A percentile compares a stretch with the other conserved stretches of the same genome.
Evolutionary conservation across 2,113 vertebrate genomes (phyloP).

Genomic region (Geococcyx californianus): DNA sequence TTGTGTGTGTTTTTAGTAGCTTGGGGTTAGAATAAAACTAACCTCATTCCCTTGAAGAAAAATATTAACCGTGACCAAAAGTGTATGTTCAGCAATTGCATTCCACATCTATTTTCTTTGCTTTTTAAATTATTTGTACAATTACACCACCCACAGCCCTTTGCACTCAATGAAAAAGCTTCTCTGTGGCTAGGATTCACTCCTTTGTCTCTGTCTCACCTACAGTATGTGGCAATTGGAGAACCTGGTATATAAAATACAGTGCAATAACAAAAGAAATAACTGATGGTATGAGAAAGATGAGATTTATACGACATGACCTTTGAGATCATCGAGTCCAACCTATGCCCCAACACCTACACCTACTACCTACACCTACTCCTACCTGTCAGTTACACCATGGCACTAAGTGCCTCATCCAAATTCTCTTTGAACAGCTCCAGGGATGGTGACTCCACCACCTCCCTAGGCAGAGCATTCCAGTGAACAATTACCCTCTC

Average conservation of each 20-base stretch:
- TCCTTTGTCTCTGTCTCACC: background rate
- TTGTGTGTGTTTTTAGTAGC: background rate
- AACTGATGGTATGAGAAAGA: background rate
- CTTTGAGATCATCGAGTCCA: too few species aligned
- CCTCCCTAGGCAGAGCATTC: too few species aligned
- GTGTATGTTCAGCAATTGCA: background rate
- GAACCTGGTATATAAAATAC: background rate
- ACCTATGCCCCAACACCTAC: too few species aligned
- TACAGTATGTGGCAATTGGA: background rate
- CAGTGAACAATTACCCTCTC: too few species aligned
- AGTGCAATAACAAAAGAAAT: background rate
- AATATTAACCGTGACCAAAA: background rate
- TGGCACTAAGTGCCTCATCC: too few species aligned
- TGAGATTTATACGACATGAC: background rate
- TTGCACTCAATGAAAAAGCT: background rate
- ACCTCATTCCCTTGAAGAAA: background rate
- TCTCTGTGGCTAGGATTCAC: background rate
- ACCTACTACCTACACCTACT: too few species aligned
- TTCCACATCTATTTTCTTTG: slow-evolving; percentile 15
- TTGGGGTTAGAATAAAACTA: background rate
- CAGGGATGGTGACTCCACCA: too few species aligned
- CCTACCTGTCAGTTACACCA: too few species aligned
- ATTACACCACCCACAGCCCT: background rate
- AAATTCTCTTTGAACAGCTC: too few species aligned
- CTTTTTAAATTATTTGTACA: slow-evolving; percentile 17